phyloP scores from a whole-genome alignment of 2,113 vertebrate species.

The Hoplias malabaricus region DNA sequence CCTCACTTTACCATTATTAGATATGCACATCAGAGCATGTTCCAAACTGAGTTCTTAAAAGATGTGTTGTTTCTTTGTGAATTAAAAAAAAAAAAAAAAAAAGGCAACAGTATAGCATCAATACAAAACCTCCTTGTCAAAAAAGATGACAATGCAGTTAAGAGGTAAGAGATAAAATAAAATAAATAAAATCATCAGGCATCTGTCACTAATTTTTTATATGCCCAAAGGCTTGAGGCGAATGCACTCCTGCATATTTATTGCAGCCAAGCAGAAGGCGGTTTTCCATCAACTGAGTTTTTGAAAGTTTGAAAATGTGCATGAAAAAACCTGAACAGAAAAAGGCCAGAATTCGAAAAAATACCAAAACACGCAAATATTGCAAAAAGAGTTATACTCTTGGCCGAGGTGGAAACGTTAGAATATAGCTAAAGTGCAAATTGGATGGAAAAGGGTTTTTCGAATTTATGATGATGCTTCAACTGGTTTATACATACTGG shows the following conservation, averaged over 20 bases:
- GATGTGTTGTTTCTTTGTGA: conserved; percentile 45
- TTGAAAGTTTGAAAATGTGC: no score
- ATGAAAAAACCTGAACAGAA: no score
- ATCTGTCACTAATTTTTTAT: background rate
- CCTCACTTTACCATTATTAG: conserved; percentile 17
- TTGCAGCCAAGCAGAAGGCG: no score
- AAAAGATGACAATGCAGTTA: conserved; percentile 20
- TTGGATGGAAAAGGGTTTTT: no score
- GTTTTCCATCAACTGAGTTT: no score
- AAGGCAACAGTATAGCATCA: conserved; percentile 62
- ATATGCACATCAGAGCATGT: conserved; percentile 19
- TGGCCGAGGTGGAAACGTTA: no score
- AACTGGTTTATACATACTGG: no score
- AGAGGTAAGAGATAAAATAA: background rate
- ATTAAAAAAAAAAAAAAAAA: conserved; percentile 61
- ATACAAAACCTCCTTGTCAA: conserved; percentile 9
- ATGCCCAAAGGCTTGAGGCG: background rate
- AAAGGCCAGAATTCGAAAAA: no score
- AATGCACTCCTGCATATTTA: background rate
- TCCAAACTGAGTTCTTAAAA: conserved; percentile 49
- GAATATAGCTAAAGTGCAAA: no score
- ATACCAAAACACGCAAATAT: no score
- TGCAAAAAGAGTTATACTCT: no score
- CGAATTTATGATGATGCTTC: no score
- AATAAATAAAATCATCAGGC: background rate